Evolutionary conservation across 2,888 invertebrate genomes (phyloP), one percentile per base, ranked within the genome.

Genomic region (Zygothrica quintamaculata): DNA sequence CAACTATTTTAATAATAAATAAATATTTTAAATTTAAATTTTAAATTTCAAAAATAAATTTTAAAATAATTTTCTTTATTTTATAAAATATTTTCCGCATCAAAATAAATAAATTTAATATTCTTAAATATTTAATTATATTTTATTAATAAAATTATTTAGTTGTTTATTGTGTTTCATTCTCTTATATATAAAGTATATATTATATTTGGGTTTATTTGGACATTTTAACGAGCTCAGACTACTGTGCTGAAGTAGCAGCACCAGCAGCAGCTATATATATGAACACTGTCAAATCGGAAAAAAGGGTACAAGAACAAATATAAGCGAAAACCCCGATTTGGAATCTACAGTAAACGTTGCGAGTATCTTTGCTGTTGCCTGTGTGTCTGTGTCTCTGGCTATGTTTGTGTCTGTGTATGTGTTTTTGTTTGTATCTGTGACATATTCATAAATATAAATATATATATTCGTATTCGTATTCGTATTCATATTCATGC

Each of bases 311-410:
- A 68, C 52, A 57, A 60, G 29, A 57, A 48, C 62, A 79, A 81
- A 85, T 59, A 66, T 56, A 39, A 72, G 65, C 75, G 43, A 66
- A 84, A 61, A 52, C 60, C 51, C 68, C 72, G 82, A 81, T 84
- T 78, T 65, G 62, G 56, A 68, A 60, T 67, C 60, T 40, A 68
- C 60, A 22, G 55, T 48, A 39, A 58, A 55, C 65, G 73, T 42
- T 53, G 65, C 57, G 59, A 57, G 53, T 67, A 58, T 71, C 66
- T 66, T 16, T 29, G 37, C 50, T 57, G 65, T 53, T 65, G 65
- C 43, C 58, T 47, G 52, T 34, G 29, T 69, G 50, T 52, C 58
- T 48, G 55, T 66, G 37, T 36, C 33, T 22, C 26, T 61, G 42
- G 52, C 33, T 39, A 31, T 65, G 65, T 37, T 52, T 46, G 52